Evolutionary conservation across 1,140 invertebrate species (phyloP), one percentile per base, ranked within the genome.

Genomic region (Sogatella furcifera): DNA sequence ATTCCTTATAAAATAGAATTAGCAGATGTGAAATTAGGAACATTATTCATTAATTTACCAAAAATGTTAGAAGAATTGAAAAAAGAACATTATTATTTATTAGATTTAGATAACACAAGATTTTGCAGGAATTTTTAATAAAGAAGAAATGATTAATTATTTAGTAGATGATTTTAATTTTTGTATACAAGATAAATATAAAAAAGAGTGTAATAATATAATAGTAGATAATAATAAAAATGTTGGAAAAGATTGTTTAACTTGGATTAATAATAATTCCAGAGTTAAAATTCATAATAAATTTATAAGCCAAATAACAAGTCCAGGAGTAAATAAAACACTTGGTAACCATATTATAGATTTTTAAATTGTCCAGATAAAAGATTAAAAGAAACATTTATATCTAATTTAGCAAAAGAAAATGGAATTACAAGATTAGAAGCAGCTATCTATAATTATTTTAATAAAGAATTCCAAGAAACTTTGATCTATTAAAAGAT

Each of bases 341-440:
- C 14, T 58, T 28, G 42, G 56, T 58, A 58, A 58, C 43, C 42
- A 24, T 44, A 58, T 19, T 21, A 46, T 58, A 17, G n/a, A 58
- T 44, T 58, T 58, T 24, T 55, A 60, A 55, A 60, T 43, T 60
- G 59, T 34, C 42, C 59, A 24, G 52, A 55, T 55, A 55, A 52
- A 42, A 60, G 52, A 60, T 55, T 46, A 55, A 60, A 60, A 60
- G 31, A 55, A 55, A 60, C 31, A 22, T 34, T 60, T 55, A 17
- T 5, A 15, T 55, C 24, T 55, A 22, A 54, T 10, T 60, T 38
- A 46, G 44, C 14, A 10, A 60, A 60, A 60, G 49, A 53, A 22
- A 43, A 60, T 52, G 58, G 58, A 34, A 52, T 52, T 5, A 60
- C 58, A 53, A 60, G 49, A 60, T 38, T 60, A 60, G 46, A 60